These are phyloP conservation scores for Himalopsyche phryganea DNA, from an alignment of 1,140 invertebrate species.

Conservation along the genomic window DNA sequence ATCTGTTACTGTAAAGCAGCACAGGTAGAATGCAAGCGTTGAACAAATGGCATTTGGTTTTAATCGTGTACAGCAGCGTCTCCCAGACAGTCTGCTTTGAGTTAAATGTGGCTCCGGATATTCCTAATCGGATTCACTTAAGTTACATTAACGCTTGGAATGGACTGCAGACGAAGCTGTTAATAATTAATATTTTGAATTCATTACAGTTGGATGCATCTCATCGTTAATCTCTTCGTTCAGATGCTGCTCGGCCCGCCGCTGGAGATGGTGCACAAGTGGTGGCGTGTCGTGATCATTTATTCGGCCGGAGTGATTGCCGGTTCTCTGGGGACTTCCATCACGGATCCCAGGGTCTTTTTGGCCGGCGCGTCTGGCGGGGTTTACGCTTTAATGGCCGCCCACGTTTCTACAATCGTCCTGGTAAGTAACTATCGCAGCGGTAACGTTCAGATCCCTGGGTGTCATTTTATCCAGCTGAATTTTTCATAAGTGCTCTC, in stretches of 20 bases:
- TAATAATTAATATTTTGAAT: too few species aligned
- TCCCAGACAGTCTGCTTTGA: too few species aligned
- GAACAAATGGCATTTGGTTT: too few species aligned
- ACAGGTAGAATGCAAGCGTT: too few species aligned
- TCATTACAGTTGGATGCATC: constrained; percentile 69
- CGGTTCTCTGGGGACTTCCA: constrained; percentile 84
- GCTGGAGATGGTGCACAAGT: constrained; percentile 92
- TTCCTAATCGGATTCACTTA: too few species aligned
- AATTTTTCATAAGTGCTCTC: too few species aligned
- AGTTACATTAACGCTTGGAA: too few species aligned
- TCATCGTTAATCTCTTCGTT: constrained; percentile 88
- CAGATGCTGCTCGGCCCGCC: constrained; percentile 90
- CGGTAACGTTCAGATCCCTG: not conserved
- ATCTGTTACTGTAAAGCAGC: too few species aligned
- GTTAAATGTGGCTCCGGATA: too few species aligned
- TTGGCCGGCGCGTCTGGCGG: constrained; percentile 94
- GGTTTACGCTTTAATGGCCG: constrained; percentile 92
- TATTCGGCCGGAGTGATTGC: constrained; percentile 80
- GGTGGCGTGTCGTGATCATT: constrained; percentile 82
- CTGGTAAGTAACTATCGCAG: constrained; percentile 78
- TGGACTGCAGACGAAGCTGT: too few species aligned
- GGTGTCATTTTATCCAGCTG: too few species aligned
- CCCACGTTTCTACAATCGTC: constrained; percentile 91
- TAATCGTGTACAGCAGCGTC: too few species aligned
- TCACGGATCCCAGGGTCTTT: constrained; percentile 81